phyloP scores from a whole-genome alignment of 1,140 invertebrate species.

The Drosophila equinoxialis region DNA sequence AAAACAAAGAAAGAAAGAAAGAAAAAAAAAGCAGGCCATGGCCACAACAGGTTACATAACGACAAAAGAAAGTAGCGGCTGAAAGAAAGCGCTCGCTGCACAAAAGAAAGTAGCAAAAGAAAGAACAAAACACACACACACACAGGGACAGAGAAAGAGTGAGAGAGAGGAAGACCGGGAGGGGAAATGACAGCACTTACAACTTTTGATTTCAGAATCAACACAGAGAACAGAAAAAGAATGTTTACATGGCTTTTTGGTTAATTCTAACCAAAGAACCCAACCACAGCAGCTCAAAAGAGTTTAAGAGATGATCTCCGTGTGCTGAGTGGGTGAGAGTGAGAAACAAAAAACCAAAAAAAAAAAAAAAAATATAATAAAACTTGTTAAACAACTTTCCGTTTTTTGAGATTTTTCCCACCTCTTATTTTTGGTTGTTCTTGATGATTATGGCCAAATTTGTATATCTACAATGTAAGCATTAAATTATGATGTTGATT shows the following conservation, averaged over 20 bases:
- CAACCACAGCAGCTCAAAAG: too few relatives aligned
- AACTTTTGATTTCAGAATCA: constrained; percentile 76
- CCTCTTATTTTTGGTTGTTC: background rate
- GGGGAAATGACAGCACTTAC: constrained; percentile 23
- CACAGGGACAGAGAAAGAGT: background rate
- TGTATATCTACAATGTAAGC: background rate
- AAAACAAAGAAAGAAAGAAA: constrained; percentile 45
- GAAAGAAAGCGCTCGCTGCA: constrained; percentile 49
- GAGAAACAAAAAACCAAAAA: too few relatives aligned
- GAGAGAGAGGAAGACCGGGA: background rate
- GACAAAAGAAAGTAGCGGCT: constrained; percentile 51
- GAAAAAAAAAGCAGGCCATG: constrained; percentile 63
- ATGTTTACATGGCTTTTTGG: constrained; percentile 7
- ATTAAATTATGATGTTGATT: constrained; percentile 3
- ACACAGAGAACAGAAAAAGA: constrained; percentile 14
- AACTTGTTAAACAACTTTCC: constrained; percentile 54
- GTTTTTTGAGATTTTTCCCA: constrained; percentile 36
- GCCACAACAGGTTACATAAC: constrained; percentile 61
- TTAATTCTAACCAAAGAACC: background rate
- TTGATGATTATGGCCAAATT: constrained; percentile 9
- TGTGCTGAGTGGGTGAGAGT: background rate
- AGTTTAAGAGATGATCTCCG: constrained; percentile 28
- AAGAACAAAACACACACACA: constrained; percentile 21
- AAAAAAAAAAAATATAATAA: constrained; percentile 14
- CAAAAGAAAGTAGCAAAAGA: constrained; percentile 43